Conservation (phyloP, 2,797 vertebrate genomes). For the Parambassis ranga region DNA sequence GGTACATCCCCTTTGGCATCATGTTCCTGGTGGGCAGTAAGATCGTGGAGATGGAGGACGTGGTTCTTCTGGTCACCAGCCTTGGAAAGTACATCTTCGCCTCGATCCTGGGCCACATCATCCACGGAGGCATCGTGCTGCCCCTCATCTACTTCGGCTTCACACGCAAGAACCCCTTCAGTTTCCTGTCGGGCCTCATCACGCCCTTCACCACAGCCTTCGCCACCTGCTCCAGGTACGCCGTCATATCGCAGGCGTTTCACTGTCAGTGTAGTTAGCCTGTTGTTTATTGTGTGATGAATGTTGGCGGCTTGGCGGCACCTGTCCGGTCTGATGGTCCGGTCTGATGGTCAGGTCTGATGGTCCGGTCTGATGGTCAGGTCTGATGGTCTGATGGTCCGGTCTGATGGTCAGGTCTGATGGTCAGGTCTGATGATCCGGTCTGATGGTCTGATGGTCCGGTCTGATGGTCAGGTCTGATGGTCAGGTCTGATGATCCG, state of each 20-base stretch:
- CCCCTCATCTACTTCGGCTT: slow-evolving; percentile 94
- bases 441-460: no score
- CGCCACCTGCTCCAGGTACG: slow-evolving; percentile 90
- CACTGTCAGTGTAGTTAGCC: no score
- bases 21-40: slow-evolving; percentile 98
- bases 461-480: no score
- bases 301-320: no score
- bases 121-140: slow-evolving; percentile 92
- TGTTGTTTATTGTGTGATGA: no score
- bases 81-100: slow-evolving; percentile 97
- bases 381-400: no score
- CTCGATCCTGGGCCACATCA: slow-evolving; percentile 93
- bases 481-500: no score
- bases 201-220: slow-evolving; percentile 95
- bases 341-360: no score
- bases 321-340: no score
- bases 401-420: no score
- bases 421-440: no score
- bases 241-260: neutral
- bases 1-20: slow-evolving; percentile 97
- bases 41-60: slow-evolving; percentile 97
- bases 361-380: no score
- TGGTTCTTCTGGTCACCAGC: slow-evolving; percentile 90
- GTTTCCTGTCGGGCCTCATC: slow-evolving; percentile 93
- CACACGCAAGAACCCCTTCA: slow-evolving; percentile 93